Percentiles rank a stretch among this genome's conserved stretches.
phyloP scores from a whole-genome alignment of 2,888 invertebrate species.

The Coecobrya sp. region DNA sequence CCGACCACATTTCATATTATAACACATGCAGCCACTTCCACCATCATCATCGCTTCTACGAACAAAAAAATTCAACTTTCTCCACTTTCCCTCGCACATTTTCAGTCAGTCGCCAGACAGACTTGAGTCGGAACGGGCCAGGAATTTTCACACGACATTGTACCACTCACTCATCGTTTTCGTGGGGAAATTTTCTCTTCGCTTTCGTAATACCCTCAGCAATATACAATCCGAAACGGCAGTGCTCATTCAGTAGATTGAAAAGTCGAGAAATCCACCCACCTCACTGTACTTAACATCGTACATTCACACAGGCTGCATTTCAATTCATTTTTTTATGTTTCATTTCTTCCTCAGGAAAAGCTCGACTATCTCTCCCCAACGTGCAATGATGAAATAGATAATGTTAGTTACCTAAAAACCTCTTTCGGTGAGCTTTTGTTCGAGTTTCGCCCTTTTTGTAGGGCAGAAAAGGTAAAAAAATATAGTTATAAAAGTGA shows the following conservation, averaged over 20 bases:
- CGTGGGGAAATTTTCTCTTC: background rate
- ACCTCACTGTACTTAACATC: background rate
- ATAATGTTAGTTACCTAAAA: conserved; percentile 4
- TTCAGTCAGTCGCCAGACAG: conserved; percentile 64
- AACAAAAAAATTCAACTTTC: conserved; percentile 46
- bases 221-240: background rate
- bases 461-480: conserved; percentile 29
- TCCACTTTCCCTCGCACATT: conserved; percentile 52
- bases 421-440: conserved; percentile 12
- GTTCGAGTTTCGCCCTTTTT: background rate
- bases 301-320: background rate
- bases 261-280: background rate
- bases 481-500: conserved; percentile 11
- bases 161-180: background rate
- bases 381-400: conserved; percentile 37
- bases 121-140: conserved; percentile 48
- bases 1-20: background rate
- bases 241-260: conserved; percentile 24
- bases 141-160: background rate
- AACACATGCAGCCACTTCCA: background rate
- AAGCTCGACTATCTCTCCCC: conserved; percentile 20
- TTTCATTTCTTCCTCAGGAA: conserved; percentile 3
- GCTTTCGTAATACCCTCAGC: background rate
- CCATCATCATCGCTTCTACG: background rate
- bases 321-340: conserved; percentile 40